Conservation (phyloP, 2,113 vertebrate genomes). For the Chionomys nivalis region DNA sequence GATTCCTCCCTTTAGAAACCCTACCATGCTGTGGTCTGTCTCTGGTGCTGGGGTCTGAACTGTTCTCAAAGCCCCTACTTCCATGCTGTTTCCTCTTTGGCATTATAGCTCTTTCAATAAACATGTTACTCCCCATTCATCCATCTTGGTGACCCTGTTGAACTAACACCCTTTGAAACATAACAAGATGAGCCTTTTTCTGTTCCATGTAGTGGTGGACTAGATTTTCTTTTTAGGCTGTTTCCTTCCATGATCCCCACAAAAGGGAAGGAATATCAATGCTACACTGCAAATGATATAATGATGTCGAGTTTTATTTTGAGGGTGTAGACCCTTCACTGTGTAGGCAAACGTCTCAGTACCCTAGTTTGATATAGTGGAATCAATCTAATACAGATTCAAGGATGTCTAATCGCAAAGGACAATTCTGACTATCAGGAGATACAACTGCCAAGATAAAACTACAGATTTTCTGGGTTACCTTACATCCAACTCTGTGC, state of each 20-base stretch:
- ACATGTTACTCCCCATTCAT: background rate
- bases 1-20: background rate
- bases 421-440: background rate
- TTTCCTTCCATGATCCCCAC: background rate
- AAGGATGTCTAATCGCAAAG: background rate
- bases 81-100: background rate
- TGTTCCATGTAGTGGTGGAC: background rate
- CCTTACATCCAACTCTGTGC: background rate
- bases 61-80: background rate
- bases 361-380: background rate
- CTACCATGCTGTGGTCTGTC: background rate
- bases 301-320: background rate
- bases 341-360: background rate
- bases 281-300: background rate
- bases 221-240: background rate
- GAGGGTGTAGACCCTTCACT: too few species aligned
- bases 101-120: background rate
- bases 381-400: background rate
- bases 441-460: background rate
- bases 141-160: background rate
- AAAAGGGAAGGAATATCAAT: background rate
- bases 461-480: background rate
- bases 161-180: background rate
- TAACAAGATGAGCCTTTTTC: background rate
- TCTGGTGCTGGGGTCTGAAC: background rate